phyloP scores from a whole-genome alignment of 1,140 invertebrate genomes.

The Polypedilum pembai region DNA sequence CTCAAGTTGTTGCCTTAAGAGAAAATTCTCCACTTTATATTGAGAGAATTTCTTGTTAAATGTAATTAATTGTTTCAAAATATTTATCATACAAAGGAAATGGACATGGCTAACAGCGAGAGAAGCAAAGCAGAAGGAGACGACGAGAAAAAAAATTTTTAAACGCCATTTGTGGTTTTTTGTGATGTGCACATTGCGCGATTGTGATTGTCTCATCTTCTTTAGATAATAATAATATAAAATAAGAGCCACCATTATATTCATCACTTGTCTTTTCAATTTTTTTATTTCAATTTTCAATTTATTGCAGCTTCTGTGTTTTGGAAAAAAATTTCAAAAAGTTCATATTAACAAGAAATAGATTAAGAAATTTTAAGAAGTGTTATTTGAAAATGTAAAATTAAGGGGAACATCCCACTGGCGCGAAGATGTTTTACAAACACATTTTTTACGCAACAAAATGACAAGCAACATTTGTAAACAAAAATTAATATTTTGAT shows the following conservation, averaged over 20 bases:
- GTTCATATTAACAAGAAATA: too few relatives aligned
- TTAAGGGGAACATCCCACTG: too few relatives aligned
- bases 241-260: conserved; percentile 17
- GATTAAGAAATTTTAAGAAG: too few relatives aligned
- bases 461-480: too few relatives aligned
- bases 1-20: not conserved
- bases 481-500: too few relatives aligned
- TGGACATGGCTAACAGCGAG: not conserved
- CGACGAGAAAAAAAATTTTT: not conserved
- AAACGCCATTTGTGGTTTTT: conserved; percentile 24
- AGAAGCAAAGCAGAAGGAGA: not conserved
- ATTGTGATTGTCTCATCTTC: not conserved
- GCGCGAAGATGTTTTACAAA: too few relatives aligned
- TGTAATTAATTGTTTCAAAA: conserved; percentile 27
- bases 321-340: too few relatives aligned
- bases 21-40: not conserved
- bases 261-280: not conserved
- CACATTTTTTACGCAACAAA: too few relatives aligned
- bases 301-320: not conserved
- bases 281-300: not conserved
- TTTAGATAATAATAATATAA: not conserved
- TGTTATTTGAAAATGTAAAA: too few relatives aligned
- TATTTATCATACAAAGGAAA: conserved; percentile 24
- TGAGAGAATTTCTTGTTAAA: conserved; percentile 24
- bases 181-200: not conserved